Percentiles rank a stretch among this genome's conserved stretches.
Conservation (phyloP, 2,113 vertebrate genomes). For the Xyrauchen texanus region DNA sequence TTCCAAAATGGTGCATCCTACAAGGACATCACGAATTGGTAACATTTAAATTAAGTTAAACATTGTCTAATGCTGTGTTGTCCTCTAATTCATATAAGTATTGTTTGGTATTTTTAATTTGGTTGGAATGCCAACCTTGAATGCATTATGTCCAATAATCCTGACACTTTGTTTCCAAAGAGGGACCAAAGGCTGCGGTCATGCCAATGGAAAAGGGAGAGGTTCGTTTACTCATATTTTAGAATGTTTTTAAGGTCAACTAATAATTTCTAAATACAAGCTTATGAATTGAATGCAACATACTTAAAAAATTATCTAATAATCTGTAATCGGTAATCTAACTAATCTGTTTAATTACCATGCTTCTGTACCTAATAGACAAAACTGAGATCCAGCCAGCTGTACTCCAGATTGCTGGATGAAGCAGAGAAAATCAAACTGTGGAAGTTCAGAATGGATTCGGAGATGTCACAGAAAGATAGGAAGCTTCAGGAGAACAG, state of each 20-base stretch:
- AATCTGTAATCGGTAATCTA: too few relatives aligned
- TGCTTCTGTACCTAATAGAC: constrained; percentile 47
- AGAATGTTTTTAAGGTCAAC: too few relatives aligned
- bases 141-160: neutral
- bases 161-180: constrained; percentile 46
- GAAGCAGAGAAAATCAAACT: constrained; percentile 90
- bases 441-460: constrained; percentile 84
- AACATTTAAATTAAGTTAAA: constrained; percentile 25
- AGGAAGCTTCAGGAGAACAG: constrained; percentile 66
- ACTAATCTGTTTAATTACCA: neutral
- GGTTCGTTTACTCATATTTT: constrained; percentile 50
- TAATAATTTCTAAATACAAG: neutral
- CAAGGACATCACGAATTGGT: constrained; percentile 67
- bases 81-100: neutral
- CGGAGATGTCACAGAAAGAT: constrained; percentile 83
- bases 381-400: constrained; percentile 71
- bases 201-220: constrained; percentile 69
- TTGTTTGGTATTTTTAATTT: too few relatives aligned
- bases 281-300: neutral
- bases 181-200: constrained; percentile 61
- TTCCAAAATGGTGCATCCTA: constrained; percentile 56
- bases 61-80: neutral
- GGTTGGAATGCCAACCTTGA: neutral
- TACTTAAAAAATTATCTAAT: too few relatives aligned
- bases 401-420: constrained; percentile 88